Evolutionary conservation across 1,140 invertebrate genomes (phyloP).

Genomic region (Papilio helenus): DNA sequence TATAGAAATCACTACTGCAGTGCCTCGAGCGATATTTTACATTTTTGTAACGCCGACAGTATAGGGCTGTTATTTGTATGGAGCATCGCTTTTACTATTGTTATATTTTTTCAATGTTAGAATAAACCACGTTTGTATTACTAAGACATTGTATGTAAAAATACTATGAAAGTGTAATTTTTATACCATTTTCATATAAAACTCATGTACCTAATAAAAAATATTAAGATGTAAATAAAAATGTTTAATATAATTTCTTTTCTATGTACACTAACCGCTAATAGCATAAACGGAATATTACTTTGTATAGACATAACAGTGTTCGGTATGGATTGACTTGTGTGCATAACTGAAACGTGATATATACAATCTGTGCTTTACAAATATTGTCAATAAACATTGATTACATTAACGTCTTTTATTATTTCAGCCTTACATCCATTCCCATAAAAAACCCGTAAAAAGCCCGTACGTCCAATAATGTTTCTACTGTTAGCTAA

Average conservation of each 20-base stretch:
- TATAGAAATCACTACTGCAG: slow-evolving; percentile 64
- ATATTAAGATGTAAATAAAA: slow-evolving; percentile 80
- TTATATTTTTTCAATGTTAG: slow-evolving; percentile 81
- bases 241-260: slow-evolving; percentile 81
- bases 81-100: slow-evolving; percentile 80
- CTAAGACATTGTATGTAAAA: slow-evolving; percentile 75
- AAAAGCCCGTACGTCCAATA: too few relatives aligned
- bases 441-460: too few relatives aligned
- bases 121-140: slow-evolving; percentile 80
- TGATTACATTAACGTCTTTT: slow-evolving; percentile 67
- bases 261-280: slow-evolving; percentile 80
- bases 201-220: slow-evolving; percentile 81
- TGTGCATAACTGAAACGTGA: slow-evolving; percentile 82
- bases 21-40: slow-evolving; percentile 75
- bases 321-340: slow-evolving; percentile 79
- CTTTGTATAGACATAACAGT: slow-evolving; percentile 79
- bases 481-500: too few relatives aligned
- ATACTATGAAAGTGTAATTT: slow-evolving; percentile 81
- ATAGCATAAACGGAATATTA: slow-evolving; percentile 74
- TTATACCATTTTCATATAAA: slow-evolving; percentile 83
- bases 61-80: slow-evolving; percentile 69
- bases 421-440: slow-evolving; percentile 9
- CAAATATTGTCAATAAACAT: slow-evolving; percentile 81
- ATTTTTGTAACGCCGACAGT: slow-evolving; percentile 65
- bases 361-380: slow-evolving; percentile 83